These are phyloP conservation scores for Clostera curtula DNA, from an alignment of 2,888 invertebrate species.

Conservation along the genomic window DNA sequence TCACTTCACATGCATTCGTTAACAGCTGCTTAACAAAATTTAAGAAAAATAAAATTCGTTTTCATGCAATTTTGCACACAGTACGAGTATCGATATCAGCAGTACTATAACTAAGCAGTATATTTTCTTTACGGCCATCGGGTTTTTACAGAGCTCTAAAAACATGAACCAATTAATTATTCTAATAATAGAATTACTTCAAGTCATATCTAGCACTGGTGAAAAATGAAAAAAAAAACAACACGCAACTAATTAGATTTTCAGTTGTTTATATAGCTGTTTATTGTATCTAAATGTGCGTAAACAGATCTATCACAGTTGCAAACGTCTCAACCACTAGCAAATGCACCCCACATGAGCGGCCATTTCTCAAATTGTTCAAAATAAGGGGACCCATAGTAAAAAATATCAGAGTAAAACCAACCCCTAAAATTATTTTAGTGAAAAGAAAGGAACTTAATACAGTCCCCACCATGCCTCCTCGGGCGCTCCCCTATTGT, in stretches of 20 bases:
- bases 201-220: too few species aligned
- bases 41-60: too few species aligned
- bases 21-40: too few species aligned
- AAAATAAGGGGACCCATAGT: conserved; percentile 55
- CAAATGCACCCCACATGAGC: conserved; percentile 35
- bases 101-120: too few species aligned
- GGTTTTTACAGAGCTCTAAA: too few species aligned
- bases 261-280: conserved; percentile 6
- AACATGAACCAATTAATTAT: too few species aligned
- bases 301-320: conserved; percentile 28
- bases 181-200: too few species aligned
- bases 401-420: conserved; percentile 72
- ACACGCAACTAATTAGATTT: conserved; percentile 10
- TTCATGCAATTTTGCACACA: too few species aligned
- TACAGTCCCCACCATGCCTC: conserved; percentile 69
- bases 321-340: conserved; percentile 46
- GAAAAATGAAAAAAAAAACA: too few species aligned
- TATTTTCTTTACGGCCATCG: too few species aligned
- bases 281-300: conserved; percentile 10
- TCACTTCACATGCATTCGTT: too few species aligned
- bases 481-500: conserved; percentile 57
- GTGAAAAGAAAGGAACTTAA: conserved; percentile 76
- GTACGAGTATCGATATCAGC: too few species aligned
- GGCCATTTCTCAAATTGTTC: conserved; percentile 64
- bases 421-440: conserved; percentile 75